Base-by-base conservation (phyloP, 2,888 invertebrate species). In the Campoletis raptor region DNA sequence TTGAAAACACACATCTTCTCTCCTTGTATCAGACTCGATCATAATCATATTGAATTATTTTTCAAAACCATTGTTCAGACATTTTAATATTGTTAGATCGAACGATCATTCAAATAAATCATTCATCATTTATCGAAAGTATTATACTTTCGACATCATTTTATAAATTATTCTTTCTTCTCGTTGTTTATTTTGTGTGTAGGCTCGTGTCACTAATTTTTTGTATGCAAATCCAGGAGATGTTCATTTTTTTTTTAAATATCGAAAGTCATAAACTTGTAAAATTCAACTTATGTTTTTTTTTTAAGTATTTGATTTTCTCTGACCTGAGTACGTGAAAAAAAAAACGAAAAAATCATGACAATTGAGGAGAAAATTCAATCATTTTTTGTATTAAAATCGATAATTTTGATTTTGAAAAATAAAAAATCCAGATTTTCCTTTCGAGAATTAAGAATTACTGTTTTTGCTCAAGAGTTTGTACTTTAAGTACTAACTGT, bases 401-500 rank as follows among this genome's bases (percentile, higher is more conserved):
- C 48, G 48, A n/a, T n/a, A 7, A 6, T 1, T 18, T 48, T n/a
- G 18, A 48, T 5, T 30, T 30, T 30, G n/a, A 15, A 48, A 48
- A 48, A 5, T 18, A 15, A 0, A 6, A 15, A 0, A 6, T 48
- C n/a, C 18, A n/a, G 18, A 66, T 37, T 66, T 6, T 18, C 9
- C 37, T 37, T 66, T 66, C 37, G n/a, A 66, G 37, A 66, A 37
- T 37, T 18, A 48, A 48, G 18, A 7, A 48, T 66, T 15, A 5
- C 18, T 15, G 30, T 61, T 61, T 61, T 61, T 61, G 36, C 24
- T 12, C 24, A 61, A 30, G 61, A 36, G 5, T 61, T 9, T 9
- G 15, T 30, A 48, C 81, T 77, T 66, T 21, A 40, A 82, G 67
- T 82, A n/a, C 40, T 79, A 83, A 83, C 78, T 78, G 48, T 21